phyloP scores from a whole-genome alignment of 2,888 invertebrate genomes.

The Melanostoma mellinum region DNA sequence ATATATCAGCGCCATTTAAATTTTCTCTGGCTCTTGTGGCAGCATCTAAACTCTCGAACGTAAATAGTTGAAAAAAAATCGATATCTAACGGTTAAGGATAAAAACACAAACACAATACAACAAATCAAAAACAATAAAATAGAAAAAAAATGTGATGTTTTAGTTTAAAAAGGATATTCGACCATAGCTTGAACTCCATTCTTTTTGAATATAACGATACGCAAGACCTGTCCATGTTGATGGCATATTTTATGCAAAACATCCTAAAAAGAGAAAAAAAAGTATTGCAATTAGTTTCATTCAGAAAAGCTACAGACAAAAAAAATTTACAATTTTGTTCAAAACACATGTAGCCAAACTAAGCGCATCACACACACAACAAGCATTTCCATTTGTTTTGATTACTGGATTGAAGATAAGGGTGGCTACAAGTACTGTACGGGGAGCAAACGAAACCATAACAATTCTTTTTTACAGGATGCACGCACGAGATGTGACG shows the following conservation, averaged over 20 bases:
- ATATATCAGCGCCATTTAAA: slow-evolving; percentile 99
- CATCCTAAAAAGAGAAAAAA: slow-evolving; percentile 91
- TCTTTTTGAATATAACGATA: slow-evolving; percentile 99
- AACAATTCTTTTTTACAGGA: slow-evolving; percentile 33
- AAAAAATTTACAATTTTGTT: neutral
- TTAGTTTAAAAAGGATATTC: slow-evolving; percentile 94
- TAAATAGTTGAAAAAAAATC: slow-evolving; percentile 77
- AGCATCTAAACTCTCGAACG: slow-evolving; percentile 96
- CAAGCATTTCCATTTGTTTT: slow-evolving; percentile 10
- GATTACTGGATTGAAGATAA: slow-evolving; percentile 10
- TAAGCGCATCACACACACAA: neutral
- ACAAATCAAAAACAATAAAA: neutral
- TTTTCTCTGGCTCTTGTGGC: slow-evolving; percentile 97
- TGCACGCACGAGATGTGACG: slow-evolving; percentile 37
- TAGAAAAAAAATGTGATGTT: slow-evolving; percentile 18
- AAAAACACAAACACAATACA: slow-evolving; percentile 50
- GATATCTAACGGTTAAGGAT: slow-evolving; percentile 84
- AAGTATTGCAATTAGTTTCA: slow-evolving; percentile 34
- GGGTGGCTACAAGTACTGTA: neutral
- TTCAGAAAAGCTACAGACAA: neutral
- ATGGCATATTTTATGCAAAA: slow-evolving; percentile 97
- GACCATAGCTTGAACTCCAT: slow-evolving; percentile 99
- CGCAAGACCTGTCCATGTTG: slow-evolving; percentile 97
- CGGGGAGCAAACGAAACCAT: neutral
- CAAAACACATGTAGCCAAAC: slow-evolving; percentile 11